Evolutionary conservation across 2,113 vertebrate genomes (phyloP).

Genomic region (Parus major): DNA sequence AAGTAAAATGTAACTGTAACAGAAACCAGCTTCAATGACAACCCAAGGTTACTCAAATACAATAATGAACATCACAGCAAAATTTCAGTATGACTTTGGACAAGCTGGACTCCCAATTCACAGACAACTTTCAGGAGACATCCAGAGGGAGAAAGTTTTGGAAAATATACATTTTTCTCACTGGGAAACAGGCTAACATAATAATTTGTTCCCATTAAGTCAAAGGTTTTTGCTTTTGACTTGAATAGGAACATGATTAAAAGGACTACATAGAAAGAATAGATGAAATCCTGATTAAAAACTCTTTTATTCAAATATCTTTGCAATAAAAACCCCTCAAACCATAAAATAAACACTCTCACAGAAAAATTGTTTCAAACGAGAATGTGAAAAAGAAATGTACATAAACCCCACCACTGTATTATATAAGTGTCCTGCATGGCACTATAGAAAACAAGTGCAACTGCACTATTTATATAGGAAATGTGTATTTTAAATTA

Average conservation of each 20-base stretch:
- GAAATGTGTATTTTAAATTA: background rate
- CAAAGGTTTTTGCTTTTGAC: background rate
- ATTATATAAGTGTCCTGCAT: background rate
- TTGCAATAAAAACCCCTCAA: background rate
- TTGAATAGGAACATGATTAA: constrained; percentile 18
- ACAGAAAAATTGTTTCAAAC: constrained; percentile 11
- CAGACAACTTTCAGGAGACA: background rate
- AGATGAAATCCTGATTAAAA: constrained; percentile 27
- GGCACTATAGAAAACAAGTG: background rate
- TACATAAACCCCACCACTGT: background rate
- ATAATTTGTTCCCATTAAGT: constrained; percentile 43
- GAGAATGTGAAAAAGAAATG: background rate
- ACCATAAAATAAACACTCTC: background rate
- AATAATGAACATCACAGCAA: background rate
- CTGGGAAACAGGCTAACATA: background rate
- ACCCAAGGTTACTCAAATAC: background rate
- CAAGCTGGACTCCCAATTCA: background rate
- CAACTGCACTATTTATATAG: background rate
- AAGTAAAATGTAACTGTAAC: background rate
- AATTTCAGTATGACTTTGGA: background rate
- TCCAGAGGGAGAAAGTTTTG: background rate
- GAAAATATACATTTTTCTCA: background rate
- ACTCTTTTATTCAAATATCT: constrained; percentile 28
- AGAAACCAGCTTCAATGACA: background rate
- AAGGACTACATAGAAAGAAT: background rate